A percentile compares a stretch with the other conserved stretches of the same genome.
These are phyloP conservation scores for Mylabris phalerata DNA, from an alignment of 1,140 invertebrate species.

Conservation along the genomic window DNA sequence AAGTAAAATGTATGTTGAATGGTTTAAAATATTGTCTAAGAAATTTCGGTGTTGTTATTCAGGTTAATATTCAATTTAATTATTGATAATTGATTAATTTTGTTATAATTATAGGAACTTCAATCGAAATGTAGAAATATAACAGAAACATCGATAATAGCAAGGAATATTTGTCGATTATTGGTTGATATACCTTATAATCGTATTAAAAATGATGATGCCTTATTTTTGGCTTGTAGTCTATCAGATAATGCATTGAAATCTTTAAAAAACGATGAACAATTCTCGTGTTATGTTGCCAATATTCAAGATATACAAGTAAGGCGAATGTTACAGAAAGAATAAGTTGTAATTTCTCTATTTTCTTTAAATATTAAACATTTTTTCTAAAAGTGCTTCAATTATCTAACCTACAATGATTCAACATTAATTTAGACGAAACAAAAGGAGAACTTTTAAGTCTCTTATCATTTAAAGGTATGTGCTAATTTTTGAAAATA, in stretches of 20 bases:
- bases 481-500: too few species aligned
- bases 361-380: too few species aligned
- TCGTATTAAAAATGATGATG: constrained; percentile 27
- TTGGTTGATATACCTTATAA: constrained; percentile 29
- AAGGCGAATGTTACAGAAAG: constrained; percentile 32
- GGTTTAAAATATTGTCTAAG: constrained; percentile 31
- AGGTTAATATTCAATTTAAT: constrained; percentile 24
- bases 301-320: constrained; percentile 29
- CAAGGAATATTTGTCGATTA: constrained; percentile 25
- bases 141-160: constrained; percentile 11
- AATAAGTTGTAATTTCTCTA: neutral
- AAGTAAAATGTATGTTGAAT: constrained; percentile 12
- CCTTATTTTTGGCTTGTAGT: constrained; percentile 25
- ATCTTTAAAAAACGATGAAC: constrained; percentile 26
- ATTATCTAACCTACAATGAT: too few species aligned
- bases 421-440: too few species aligned
- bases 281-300: constrained; percentile 27
- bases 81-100: constrained; percentile 5
- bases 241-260: constrained; percentile 26
- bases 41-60: constrained; percentile 28
- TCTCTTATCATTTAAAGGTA: too few species aligned
- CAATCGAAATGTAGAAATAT: constrained; percentile 9
- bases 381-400: too few species aligned
- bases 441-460: too few species aligned
- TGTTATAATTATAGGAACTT: constrained; percentile 7